Evolutionary conservation across 1,140 invertebrate genomes (phyloP), one percentile per base, ranked within the genome.

Genomic region (Zaprionus ghesquierei): DNA sequence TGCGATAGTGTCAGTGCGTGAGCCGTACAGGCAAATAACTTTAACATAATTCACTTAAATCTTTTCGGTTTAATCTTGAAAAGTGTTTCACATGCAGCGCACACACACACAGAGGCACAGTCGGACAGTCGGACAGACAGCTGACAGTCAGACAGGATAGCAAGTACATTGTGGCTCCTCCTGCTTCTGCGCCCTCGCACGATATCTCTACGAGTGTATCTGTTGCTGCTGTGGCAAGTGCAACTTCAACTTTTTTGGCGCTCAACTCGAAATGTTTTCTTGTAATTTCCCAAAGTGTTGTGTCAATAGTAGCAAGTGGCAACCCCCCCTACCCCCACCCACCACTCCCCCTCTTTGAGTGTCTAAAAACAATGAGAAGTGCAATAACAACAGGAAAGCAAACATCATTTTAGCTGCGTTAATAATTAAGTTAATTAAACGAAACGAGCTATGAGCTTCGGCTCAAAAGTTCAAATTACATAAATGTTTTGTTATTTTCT

Each of bases 21-120:
- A 51, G 80, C 33, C 63, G 49, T 50, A 68, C 49, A 61, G 78
- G 75, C 78, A 79, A 89, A 89, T 82, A 87, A 87, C 82, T 87
- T 87, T 79, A 82, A 77, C 85, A 87, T 87, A 87, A 87, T 87
- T 87, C 84, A 89, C 84, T 87, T 87, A 87, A 89, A 87, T 87
- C 84, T 87, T 84, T 86, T 87, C 76, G 84, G 87, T 89, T 89
- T 87, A 89, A 87, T 87, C 84, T 87, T 82, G 79, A 89, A 87
- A 82, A 87, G 82, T 82, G 84, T 86, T 85, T 81, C 41, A 63
- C 71, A 71, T 58, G 66, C 63, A 73, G 41, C 27, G 61, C 29
- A 23, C 49, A 27, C 63, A 44, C 54, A 49, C 53, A 41, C 66
- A 29, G 49, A 53, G 27, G 41, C 46, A n/a, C 23, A 38, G 49